Base-by-base conservation (phyloP, 2,888 invertebrate species). In the Ptychoptera albimana region DNA sequence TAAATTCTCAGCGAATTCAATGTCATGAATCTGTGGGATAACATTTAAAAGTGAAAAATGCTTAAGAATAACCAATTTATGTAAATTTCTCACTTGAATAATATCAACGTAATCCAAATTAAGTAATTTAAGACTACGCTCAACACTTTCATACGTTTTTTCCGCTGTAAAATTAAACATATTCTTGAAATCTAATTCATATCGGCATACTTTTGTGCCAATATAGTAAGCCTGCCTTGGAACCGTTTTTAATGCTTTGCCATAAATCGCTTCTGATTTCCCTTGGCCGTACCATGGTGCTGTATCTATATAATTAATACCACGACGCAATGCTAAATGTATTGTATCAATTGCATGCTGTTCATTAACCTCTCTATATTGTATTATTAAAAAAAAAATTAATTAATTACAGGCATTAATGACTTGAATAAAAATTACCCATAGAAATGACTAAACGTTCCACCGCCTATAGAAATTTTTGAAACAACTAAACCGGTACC, bases 231-330 rank as follows among this genome's bases (percentile, higher is more conserved):
- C 73, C 47, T 80, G 60, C 34, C 96, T 70, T 0, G 93, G 93
- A 44, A 94, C 70, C 42, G 70, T 75, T 55, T 74, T 70, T 2
- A 94, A 66, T 1, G 87, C 89, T 72, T 83, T 79, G 50, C 93
- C 94, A 15, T 93, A 66, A 10, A 82, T 70, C 49, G 70, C 71
- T 64, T 94, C 93, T 0, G 93, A 84, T 48, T 72, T 73, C 1
- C 92, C 87, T 58, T 88, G 81, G 0, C 94, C 94, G 58, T 94
- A 94, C 79, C 80, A 94, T 0, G 91, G 91, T 0, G 83, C 85
- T 0, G 91, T 92, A 59, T 96, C 94, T 46, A 96, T 75, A 55
- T 86, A 89, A 67, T 96, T 96, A 13, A 96, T 72, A 7, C 93
- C 94, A 35, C 68, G 69, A 57, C 75, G 79, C 2, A 94, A 59